Evolutionary conservation across 2,113 vertebrate species (phyloP), one percentile per base, ranked within the genome.

Genomic region (Fulica atra): DNA sequence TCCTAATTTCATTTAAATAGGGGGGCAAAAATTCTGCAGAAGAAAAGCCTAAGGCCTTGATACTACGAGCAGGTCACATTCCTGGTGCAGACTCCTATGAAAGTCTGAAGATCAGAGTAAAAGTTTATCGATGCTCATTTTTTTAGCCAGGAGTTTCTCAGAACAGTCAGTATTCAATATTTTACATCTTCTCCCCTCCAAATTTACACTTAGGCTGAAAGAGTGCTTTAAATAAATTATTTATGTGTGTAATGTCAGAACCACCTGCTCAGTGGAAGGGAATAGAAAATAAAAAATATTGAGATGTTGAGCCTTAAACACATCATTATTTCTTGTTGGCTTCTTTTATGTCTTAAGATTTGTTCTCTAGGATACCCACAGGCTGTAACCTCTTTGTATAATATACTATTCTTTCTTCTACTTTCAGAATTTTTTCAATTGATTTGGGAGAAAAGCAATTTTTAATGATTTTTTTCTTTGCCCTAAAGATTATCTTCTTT

Each of bases 181-280:
- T 95, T 92, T 82, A 85, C 74, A 40, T 36, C 61, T 54, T 15
- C 8, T 16, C 23, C 16, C 25, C 7, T 6, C 61, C 24, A 78
- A 89, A 89, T 80, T 95, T 80, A 63, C 33, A 38, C 46, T 79
- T 51, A 14, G 28, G 61, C 33, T 82, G 70, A 57, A 87, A 16
- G 59, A 61, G 23, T n/a, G 53, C 76, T 95, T 91, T 60, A 88
- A 95, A 92, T 84, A 83, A 96, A 96, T 81, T 50, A 94, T 92
- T 65, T 35, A 68, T 53, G 21, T 89, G 42, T 35, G 61, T 33
- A 46, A 38, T 38, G 36, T 71, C 84, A 86, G 63, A 79, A 81
- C 20, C 50, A 95, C 87, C 81, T 93, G 92, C 69, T 92, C 81
- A 71, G 54, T 73, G 36, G 36, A 80, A 64, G 31, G 65, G 68